Percentiles rank a stretch among this genome's conserved stretches.
phyloP scores from a whole-genome alignment of 2,888 invertebrate genomes.

The Ichneumon xanthorius region DNA sequence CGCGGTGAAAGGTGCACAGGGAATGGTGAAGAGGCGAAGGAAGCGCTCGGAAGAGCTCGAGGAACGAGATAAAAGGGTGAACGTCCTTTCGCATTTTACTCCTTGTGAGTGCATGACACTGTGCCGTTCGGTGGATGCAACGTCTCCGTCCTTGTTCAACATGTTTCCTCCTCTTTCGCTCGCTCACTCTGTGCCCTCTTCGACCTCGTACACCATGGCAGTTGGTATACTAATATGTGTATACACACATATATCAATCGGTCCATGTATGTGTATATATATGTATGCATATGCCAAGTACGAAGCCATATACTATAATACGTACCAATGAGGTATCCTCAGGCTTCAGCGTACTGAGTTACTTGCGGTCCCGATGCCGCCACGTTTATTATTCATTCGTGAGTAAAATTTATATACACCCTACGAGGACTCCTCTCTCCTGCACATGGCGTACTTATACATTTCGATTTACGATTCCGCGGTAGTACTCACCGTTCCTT shows the following conservation, averaged over 20 bases:
- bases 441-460: constrained; percentile 66
- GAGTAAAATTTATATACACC: constrained; percentile 77
- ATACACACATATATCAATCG: not conserved
- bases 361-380: constrained; percentile 64
- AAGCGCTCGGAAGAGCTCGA: constrained; percentile 3
- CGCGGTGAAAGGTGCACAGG: constrained; percentile 69
- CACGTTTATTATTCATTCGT: constrained; percentile 79
- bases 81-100: constrained; percentile 79
- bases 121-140: constrained; percentile 62
- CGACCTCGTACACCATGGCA: constrained; percentile 5
- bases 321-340: constrained; percentile 53
- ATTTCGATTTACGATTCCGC: constrained; percentile 75
- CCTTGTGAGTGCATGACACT: constrained; percentile 70
- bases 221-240: not conserved
- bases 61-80: constrained; percentile 76
- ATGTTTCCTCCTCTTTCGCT: constrained; percentile 38
- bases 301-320: constrained; percentile 50
- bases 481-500: constrained; percentile 63
- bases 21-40: constrained; percentile 50
- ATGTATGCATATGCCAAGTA: constrained; percentile 4
- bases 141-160: constrained; percentile 64
- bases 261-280: constrained; percentile 4
- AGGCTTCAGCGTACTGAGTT: constrained; percentile 48
- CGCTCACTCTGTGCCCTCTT: constrained; percentile 50
- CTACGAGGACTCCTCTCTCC: constrained; percentile 65